Evolutionary conservation across 2,797 vertebrate species (phyloP).

Genomic region (Pangasius sanitwongsei): DNA sequence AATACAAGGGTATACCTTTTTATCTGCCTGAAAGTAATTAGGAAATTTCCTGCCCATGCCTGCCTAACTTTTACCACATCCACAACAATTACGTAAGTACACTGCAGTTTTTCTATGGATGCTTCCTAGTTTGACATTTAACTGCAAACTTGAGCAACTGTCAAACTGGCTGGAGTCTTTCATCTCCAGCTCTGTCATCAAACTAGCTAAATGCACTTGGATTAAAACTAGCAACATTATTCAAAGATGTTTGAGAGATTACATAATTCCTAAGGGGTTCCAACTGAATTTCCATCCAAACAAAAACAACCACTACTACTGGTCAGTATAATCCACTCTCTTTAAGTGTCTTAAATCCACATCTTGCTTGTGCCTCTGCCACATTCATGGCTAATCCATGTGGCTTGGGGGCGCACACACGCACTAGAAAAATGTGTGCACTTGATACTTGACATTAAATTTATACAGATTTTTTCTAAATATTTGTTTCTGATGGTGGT

Average conservation of each 20-base stretch:
- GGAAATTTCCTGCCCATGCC: neutral
- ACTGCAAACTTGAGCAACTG: neutral
- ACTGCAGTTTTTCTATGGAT: neutral
- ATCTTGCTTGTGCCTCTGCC: too few relatives aligned
- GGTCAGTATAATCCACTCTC: neutral
- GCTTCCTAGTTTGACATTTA: neutral
- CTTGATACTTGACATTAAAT: conserved; percentile 35
- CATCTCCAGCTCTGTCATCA: neutral
- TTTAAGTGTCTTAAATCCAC: neutral
- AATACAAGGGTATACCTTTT: neutral
- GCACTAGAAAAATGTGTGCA: neutral
- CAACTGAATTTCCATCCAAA: neutral
- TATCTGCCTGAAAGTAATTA: conserved; percentile 4
- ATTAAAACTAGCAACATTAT: neutral
- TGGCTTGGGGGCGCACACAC: neutral
- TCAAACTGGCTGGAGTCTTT: neutral
- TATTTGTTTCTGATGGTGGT: conserved; percentile 54
- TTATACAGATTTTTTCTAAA: conserved; percentile 43
- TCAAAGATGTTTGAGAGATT: neutral
- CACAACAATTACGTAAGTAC: neutral
- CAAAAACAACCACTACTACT: neutral
- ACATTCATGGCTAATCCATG: neutral
- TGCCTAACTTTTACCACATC: neutral
- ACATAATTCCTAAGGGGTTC: neutral
- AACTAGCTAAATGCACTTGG: neutral